Percentiles rank a stretch among this genome's conserved stretches.
Conservation (phyloP, 2,797 vertebrate species). For the Tinamus major region DNA sequence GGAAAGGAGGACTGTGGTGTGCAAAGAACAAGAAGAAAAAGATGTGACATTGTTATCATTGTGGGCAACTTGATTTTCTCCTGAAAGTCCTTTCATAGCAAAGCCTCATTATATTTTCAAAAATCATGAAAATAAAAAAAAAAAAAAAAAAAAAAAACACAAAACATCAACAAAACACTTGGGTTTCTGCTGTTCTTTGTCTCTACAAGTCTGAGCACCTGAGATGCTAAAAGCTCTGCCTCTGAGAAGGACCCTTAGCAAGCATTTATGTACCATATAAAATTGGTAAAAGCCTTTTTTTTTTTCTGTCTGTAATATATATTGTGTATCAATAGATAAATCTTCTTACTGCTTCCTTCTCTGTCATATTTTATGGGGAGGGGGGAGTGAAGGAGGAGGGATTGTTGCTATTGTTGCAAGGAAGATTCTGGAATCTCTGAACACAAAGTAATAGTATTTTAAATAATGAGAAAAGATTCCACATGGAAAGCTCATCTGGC, state of each 20-base stretch:
- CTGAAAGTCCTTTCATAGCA: slow-evolving; percentile 45
- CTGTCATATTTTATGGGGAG: not conserved
- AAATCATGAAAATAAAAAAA: not conserved
- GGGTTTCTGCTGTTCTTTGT: slow-evolving; percentile 48
- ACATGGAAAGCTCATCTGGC: slow-evolving; percentile 84
- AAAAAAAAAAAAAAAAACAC: not conserved
- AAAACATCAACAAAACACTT: slow-evolving; percentile 58
- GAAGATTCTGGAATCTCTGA: slow-evolving; percentile 81
- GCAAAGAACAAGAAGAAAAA: slow-evolving; percentile 1
- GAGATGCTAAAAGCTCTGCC: slow-evolving; percentile 5
- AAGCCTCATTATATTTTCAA: not conserved
- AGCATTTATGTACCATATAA: slow-evolving; percentile 33
- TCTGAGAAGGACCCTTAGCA: slow-evolving; percentile 44
- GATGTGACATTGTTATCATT: slow-evolving; percentile 63
- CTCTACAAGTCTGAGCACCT: slow-evolving; percentile 54
- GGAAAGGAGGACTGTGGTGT: not conserved
- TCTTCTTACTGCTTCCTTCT: slow-evolving; percentile 47
- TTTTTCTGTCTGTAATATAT: not conserved
- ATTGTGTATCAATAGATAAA: slow-evolving; percentile 34
- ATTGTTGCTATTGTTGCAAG: slow-evolving; percentile 63
- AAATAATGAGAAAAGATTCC: slow-evolving; percentile 85
- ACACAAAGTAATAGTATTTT: slow-evolving; percentile 81
- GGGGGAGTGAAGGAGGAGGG: not conserved
- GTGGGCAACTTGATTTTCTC: slow-evolving; percentile 29
- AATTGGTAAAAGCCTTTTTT: slow-evolving; percentile 21